Evolutionary conservation across 2,113 vertebrate genomes (phyloP).

Genomic region (Channa argus): DNA sequence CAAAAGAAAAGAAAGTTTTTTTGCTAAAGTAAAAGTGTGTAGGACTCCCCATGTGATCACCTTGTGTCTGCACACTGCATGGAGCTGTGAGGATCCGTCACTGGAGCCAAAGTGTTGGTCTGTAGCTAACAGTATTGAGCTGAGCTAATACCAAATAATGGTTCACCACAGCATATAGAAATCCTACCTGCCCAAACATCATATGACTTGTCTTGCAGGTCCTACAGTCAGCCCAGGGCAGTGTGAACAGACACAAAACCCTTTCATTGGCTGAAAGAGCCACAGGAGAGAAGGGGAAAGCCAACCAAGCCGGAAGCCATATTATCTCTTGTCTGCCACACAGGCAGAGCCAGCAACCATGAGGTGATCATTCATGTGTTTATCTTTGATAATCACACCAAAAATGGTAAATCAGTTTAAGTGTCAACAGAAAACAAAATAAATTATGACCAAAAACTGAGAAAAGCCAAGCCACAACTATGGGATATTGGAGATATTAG

Average conservation of each 20-base stretch:
- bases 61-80: conserved; percentile 85
- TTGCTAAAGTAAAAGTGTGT: conserved; percentile 73
- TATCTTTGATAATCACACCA: conserved; percentile 57
- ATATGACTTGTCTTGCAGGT: conserved; percentile 66
- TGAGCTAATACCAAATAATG: conserved; percentile 43
- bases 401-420: conserved; percentile 54
- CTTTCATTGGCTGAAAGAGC: conserved; percentile 83
- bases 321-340: conserved; percentile 68
- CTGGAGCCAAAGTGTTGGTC: conserved; percentile 52
- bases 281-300: conserved; percentile 73
- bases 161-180: conserved; percentile 52
- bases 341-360: conserved; percentile 65
- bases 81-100: conserved; percentile 74
- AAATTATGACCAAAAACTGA: conserved; percentile 54
- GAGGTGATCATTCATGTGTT: conserved; percentile 63
- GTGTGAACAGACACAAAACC: conserved; percentile 85
- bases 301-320: conserved; percentile 77
- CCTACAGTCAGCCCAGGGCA: conserved; percentile 78
- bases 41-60: conserved; percentile 67
- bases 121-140: conserved; percentile 42
- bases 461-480: conserved; percentile 69
- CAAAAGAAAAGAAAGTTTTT: conserved; percentile 66
- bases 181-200: conserved; percentile 47
- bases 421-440: conserved; percentile 58
- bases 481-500: conserved; percentile 51